Evolutionary conservation across 2,888 invertebrate genomes (phyloP).

Genomic region (Dione vanillae): DNA sequence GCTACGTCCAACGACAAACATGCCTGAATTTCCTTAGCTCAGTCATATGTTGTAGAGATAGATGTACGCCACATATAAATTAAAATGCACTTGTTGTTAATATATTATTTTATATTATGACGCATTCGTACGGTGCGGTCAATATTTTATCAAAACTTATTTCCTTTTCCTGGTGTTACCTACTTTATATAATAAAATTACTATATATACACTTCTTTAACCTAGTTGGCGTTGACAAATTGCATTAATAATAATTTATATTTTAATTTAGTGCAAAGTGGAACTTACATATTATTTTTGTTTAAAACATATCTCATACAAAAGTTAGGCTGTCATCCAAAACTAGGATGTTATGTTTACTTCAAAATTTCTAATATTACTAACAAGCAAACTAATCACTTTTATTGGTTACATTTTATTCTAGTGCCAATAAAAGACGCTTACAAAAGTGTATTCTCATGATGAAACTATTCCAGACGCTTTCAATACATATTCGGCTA

Average conservation of each 20-base stretch:
- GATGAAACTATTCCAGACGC: slow-evolving; percentile 40
- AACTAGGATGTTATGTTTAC: no score
- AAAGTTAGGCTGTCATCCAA: not conserved
- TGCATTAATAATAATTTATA: not conserved
- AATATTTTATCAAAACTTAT: not conserved
- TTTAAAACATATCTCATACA: not conserved
- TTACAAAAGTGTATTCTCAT: slow-evolving; percentile 33
- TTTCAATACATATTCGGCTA: slow-evolving; percentile 55
- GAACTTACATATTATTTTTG: not conserved
- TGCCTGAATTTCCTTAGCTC: slow-evolving; percentile 14
- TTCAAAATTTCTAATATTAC: no score
- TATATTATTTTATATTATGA: not conserved
- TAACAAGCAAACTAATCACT: no score
- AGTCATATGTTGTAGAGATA: not conserved
- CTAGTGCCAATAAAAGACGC: not conserved
- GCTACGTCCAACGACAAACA: slow-evolving; percentile 12
- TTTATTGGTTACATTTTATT: no score
- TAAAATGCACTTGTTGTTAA: not conserved
- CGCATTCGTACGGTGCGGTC: not conserved
- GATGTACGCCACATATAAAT: not conserved
- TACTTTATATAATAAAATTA: slow-evolving; percentile 7
- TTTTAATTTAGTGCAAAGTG: not conserved
- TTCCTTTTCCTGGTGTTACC: slow-evolving; percentile 6
- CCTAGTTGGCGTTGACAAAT: not conserved
- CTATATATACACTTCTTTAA: not conserved